Percentiles rank a stretch among this genome's conserved stretches.
These are phyloP conservation scores for Capromys pilorides DNA, from an alignment of 2,797 vertebrate genomes.

Conservation along the genomic window DNA sequence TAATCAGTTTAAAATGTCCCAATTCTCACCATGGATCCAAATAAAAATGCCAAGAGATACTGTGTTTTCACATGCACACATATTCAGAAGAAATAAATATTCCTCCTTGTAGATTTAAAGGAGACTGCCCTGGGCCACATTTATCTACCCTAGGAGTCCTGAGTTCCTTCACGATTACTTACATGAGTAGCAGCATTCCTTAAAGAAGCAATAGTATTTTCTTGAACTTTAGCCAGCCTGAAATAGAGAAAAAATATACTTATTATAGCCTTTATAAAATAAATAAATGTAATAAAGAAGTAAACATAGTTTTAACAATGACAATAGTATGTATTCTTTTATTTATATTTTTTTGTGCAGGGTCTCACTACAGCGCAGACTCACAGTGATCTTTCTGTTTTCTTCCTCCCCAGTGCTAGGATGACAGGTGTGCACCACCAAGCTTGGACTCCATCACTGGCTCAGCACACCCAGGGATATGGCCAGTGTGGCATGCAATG, in stretches of 20 bases:
- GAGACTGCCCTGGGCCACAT: background rate
- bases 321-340: slow-evolving; percentile 17
- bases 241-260: slow-evolving; percentile 74
- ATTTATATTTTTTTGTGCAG: background rate
- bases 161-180: slow-evolving; percentile 81
- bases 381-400: no score
- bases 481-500: no score
- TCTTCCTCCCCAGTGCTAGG: no score
- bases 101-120: background rate
- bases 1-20: background rate
- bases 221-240: slow-evolving; percentile 95
- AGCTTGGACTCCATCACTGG: no score
- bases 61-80: slow-evolving; percentile 29
- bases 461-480: no score
- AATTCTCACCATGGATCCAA: background rate
- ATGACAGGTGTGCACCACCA: no score
- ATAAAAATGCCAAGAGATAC: slow-evolving; percentile 7
- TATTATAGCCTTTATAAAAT: background rate
- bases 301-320: slow-evolving; percentile 3
- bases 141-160: background rate
- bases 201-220: slow-evolving; percentile 97
- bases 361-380: no score
- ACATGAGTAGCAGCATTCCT: slow-evolving; percentile 95
- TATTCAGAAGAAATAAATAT: background rate
- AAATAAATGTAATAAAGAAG: background rate